These are phyloP conservation scores for Cryptotis parvus DNA, from an alignment of 2,113 vertebrate species.

Conservation along the genomic window DNA sequence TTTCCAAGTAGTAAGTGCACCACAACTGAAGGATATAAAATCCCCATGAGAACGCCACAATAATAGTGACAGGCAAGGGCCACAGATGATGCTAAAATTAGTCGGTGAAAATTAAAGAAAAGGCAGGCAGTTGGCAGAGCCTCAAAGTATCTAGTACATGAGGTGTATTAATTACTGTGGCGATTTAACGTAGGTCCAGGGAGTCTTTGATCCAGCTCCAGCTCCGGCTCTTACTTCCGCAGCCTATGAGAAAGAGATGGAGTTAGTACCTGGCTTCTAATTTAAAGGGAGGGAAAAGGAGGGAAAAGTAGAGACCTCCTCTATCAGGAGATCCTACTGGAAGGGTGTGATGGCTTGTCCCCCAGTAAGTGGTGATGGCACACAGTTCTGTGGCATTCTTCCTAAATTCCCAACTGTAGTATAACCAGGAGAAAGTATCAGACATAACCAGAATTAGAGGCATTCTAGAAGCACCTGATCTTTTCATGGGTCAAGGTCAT, in stretches of 20 bases:
- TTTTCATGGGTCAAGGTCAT: background rate
- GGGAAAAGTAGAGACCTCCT: background rate
- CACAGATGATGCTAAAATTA: background rate
- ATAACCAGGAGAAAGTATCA: background rate
- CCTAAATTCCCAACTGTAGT: background rate
- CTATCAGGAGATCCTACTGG: background rate
- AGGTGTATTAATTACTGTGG: background rate
- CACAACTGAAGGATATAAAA: background rate
- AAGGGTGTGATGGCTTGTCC: fast-evolving
- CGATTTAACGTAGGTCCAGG: background rate
- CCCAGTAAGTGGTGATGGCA: background rate
- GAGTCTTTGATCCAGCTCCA: background rate
- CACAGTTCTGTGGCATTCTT: background rate
- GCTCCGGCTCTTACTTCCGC: background rate
- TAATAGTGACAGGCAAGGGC: background rate
- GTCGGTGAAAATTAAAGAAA: background rate
- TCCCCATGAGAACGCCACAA: background rate
- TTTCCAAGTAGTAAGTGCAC: background rate
- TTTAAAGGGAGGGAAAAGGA: background rate
- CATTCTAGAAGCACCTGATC: background rate
- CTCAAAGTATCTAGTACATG: background rate
- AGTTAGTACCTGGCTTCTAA: background rate
- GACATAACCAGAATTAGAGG: background rate
- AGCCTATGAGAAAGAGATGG: background rate
- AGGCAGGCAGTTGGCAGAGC: background rate